These are phyloP conservation scores for Morinoia aosen DNA, from an alignment of 2,888 invertebrate genomes.

Conservation along the genomic window DNA sequence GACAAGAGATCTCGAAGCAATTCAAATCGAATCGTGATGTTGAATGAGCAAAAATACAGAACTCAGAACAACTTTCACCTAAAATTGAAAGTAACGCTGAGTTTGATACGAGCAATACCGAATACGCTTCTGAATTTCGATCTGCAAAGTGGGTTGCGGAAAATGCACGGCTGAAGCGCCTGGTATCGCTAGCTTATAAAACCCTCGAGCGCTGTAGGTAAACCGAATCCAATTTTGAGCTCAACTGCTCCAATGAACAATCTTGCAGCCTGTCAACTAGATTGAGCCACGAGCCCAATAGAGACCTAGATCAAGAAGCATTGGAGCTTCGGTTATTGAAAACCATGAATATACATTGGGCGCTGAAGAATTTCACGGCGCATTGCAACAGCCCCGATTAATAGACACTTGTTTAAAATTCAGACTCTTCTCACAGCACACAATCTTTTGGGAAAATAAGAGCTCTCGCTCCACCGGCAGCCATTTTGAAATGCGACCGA, in stretches of 20 bases:
- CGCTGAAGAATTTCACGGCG: background rate
- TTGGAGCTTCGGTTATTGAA: background rate
- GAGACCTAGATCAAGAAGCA: constrained; percentile 9
- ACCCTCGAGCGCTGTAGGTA: background rate
- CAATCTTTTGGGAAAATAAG: background rate
- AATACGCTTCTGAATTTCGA: background rate
- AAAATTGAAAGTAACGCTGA: background rate
- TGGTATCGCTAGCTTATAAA: background rate
- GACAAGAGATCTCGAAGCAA: no score
- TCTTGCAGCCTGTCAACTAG: background rate
- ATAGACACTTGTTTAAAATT: background rate
- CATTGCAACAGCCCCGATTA: background rate
- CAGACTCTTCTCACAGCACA: background rate
- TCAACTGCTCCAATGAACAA: background rate
- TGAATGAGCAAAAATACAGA: background rate
- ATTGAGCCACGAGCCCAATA: background rate
- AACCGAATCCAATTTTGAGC: background rate
- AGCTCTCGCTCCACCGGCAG: background rate
- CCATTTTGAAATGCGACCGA: background rate
- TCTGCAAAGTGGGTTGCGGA: background rate
- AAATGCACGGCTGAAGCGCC: background rate
- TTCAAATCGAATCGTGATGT: background rate
- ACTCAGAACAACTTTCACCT: background rate
- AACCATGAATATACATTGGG: background rate
- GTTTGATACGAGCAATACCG: background rate